phyloP scores from a whole-genome alignment of 2,888 invertebrate species.

The Gryllus longicercus region DNA sequence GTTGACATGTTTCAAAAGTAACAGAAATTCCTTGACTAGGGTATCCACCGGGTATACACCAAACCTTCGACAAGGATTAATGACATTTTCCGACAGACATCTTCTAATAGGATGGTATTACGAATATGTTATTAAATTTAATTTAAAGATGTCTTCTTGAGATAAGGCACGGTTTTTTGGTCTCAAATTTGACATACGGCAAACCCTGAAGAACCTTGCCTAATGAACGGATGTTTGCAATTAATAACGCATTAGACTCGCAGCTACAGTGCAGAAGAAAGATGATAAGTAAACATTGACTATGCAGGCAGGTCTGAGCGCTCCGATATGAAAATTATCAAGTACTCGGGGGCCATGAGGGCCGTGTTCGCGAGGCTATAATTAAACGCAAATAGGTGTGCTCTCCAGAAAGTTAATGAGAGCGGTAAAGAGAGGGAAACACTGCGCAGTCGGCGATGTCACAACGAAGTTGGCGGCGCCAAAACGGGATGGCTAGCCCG shows the following conservation, averaged over 20 bases:
- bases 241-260: constrained; percentile 11
- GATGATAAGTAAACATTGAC: constrained; percentile 7
- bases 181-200: not conserved
- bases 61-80: not conserved
- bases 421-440: not conserved
- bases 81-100: not conserved
- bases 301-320: not conserved
- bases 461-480: too few relatives aligned
- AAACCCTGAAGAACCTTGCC: not conserved
- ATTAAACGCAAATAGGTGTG: not conserved
- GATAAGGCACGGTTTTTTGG: not conserved
- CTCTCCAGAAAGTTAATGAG: not conserved
- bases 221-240: constrained; percentile 1
- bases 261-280: not conserved
- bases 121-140: constrained; percentile 10
- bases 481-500: too few relatives aligned
- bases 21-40: too few relatives aligned
- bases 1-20: too few relatives aligned
- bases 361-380: not conserved
- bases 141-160: not conserved
- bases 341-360: not conserved
- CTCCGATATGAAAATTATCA: constrained; percentile 17
- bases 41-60: too few relatives aligned
- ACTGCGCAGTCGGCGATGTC: too few relatives aligned
- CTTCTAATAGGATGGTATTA: not conserved